Percentiles rank a stretch among this genome's conserved stretches.
Conservation (phyloP, 2,888 invertebrate species). For the Nesidiocoris tenuis region DNA sequence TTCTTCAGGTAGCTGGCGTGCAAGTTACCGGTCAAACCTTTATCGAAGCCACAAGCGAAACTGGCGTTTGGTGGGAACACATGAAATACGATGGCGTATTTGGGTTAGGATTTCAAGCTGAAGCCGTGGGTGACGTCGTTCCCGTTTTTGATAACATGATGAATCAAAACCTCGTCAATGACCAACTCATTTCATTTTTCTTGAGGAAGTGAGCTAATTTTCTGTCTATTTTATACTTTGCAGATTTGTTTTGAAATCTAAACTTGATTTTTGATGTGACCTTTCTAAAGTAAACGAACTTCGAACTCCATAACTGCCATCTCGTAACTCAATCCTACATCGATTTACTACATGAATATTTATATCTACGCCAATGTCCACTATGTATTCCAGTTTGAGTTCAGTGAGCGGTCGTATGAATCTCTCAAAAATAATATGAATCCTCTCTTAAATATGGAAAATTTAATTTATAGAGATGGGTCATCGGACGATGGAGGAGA, state of each 20-base stretch:
- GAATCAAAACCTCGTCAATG: background rate
- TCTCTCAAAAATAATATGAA: too few relatives aligned
- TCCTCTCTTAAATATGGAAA: too few relatives aligned
- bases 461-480: slow-evolving; percentile 11
- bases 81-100: slow-evolving; percentile 30
- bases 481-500: slow-evolving; percentile 22
- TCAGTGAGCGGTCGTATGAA: too few relatives aligned
- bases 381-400: too few relatives aligned
- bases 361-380: too few relatives aligned
- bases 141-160: slow-evolving; percentile 22
- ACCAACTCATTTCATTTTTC: slow-evolving; percentile 19
- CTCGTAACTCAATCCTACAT: too few relatives aligned
- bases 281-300: too few relatives aligned
- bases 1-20: slow-evolving; percentile 19
- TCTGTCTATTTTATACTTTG: too few relatives aligned
- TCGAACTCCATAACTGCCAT: too few relatives aligned
- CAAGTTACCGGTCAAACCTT: slow-evolving; percentile 5
- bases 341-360: too few relatives aligned
- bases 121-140: slow-evolving; percentile 5
- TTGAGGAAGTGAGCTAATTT: slow-evolving; percentile 2
- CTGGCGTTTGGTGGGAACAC: slow-evolving; percentile 15
- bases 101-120: slow-evolving; percentile 24
- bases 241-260: too few relatives aligned
- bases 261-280: too few relatives aligned
- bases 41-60: slow-evolving; percentile 9